Evolutionary conservation across 2,113 vertebrate species (phyloP), one percentile per base, ranked within the genome.

Genomic region (Pitta sordida): DNA sequence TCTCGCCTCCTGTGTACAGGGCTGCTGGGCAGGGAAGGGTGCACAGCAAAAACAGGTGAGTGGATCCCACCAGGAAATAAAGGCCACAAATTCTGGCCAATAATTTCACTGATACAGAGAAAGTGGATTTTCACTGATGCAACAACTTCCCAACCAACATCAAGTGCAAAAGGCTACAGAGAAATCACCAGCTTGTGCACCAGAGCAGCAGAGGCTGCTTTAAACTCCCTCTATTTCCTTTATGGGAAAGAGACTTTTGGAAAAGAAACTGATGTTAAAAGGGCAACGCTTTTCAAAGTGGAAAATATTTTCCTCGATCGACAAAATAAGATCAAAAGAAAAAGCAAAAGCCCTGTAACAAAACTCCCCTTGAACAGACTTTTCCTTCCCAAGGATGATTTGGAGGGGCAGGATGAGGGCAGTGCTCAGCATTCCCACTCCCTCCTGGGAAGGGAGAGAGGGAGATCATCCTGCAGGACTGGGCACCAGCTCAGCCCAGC

Each of bases 301-400:
- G 26, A 56, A 86, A 91, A 67, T 10, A 34, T n/a, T 68, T 55
- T 24, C 60, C 51, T 65, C 37, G 5, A 9, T 13, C 44, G 51
- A 68, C 18, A 18, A 34, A 34, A 3, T 23, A 36, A 39, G 32
- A 49, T 64, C 56, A 37, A 83, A 83, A 48, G 39, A 36, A 34
- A 78, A 74, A 6, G 52, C 46, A 58, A 23, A 16, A 3, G 39
- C 49, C 2, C 49, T 34, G 48, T 1, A 37, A 44, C 32, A 48
- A 32, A 43, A 5, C 7, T 0, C 41, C 82, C n/a, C n/a, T n/a
- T n/a, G n/a, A n/a, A 21, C 41, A 60, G 0, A 17, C 6, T 16
- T 56, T n/a, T 5, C 60, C 63, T 30, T 60, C 29, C 37, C 62
- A 3, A 49, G 37, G 30, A 7, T 36, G 29, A 4, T 68, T 69